A percentile compares a stretch with the other conserved stretches of the same genome.
Evolutionary conservation across 2,113 vertebrate species (phyloP).

Genomic region (Acrocephalus arundinaceus): DNA sequence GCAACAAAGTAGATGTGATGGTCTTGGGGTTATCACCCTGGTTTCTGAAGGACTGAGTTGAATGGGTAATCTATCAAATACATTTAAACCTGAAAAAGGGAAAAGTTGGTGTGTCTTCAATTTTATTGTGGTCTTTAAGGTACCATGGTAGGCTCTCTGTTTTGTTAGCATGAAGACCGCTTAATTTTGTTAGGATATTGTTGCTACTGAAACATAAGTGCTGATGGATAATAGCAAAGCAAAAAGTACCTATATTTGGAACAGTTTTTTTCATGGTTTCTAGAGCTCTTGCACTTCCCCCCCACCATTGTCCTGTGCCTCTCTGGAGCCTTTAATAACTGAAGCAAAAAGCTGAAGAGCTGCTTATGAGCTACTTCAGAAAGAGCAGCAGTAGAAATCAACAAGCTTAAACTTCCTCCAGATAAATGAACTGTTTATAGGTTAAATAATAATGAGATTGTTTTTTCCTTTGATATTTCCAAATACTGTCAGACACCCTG

Average conservation of each 20-base stretch:
- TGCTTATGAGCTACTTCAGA: background rate
- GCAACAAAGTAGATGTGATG: background rate
- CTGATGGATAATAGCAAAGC: background rate
- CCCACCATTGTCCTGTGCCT: background rate
- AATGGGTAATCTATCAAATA: background rate
- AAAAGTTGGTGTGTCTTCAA: background rate
- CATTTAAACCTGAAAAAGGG: background rate
- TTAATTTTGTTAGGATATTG: background rate
- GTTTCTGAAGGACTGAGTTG: background rate
- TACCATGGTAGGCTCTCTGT: background rate
- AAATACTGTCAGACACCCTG: background rate
- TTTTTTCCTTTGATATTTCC: background rate
- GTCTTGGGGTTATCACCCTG: background rate
- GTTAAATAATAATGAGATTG: background rate
- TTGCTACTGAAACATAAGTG: background rate
- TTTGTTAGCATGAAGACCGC: background rate
- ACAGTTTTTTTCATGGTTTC: background rate
- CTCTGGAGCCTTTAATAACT: background rate
- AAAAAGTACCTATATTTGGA: background rate
- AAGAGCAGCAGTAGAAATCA: background rate
- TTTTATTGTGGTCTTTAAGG: background rate
- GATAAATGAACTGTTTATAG: background rate
- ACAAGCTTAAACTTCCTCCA: background rate
- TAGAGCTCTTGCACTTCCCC: background rate
- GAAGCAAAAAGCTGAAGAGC: background rate